Evolutionary conservation across 2,888 invertebrate genomes (phyloP).

Genomic region (Caenorhabditis sinica): DNA sequence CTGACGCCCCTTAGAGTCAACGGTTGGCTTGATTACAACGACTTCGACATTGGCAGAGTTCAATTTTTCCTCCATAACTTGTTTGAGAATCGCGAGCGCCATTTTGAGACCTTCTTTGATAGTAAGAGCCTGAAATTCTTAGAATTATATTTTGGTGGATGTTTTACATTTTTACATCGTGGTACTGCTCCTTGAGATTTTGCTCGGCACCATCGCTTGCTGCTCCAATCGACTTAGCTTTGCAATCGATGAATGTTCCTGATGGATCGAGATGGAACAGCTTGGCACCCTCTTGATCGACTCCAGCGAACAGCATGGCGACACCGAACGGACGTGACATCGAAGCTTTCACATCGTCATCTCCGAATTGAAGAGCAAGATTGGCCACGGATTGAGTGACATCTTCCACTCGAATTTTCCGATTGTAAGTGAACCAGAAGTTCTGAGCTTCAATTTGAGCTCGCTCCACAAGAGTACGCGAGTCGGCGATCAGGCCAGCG

Average conservation of each 20-base stretch:
- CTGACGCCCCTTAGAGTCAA: constrained; percentile 78
- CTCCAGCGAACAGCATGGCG: constrained; percentile 95
- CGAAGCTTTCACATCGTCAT: constrained; percentile 92
- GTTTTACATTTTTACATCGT: constrained; percentile 84
- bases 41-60: constrained; percentile 97
- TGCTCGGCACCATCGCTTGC: constrained; percentile 99
- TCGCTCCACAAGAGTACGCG: constrained; percentile 93
- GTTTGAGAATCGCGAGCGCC: constrained; percentile 95
- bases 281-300: constrained; percentile 91
- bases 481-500: constrained; percentile 95
- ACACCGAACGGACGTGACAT: constrained; percentile 98
- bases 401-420: constrained; percentile 89
- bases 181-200: constrained; percentile 89
- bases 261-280: constrained; percentile 93
- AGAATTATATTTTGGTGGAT: not conserved
- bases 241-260: constrained; percentile 94
- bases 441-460: constrained; percentile 92
- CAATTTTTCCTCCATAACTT: constrained; percentile 99
- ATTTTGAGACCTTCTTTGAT: constrained; percentile 94
- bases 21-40: constrained; percentile 79
- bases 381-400: constrained; percentile 99
- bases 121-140: constrained; percentile 90
- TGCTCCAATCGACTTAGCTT: constrained; percentile 99
- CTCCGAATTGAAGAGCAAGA: constrained; percentile 98
- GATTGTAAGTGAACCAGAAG: constrained; percentile 83